Evolutionary conservation across 2,797 vertebrate species (phyloP), one percentile per base, ranked within the genome.

Genomic region (Halcyon badia): DNA sequence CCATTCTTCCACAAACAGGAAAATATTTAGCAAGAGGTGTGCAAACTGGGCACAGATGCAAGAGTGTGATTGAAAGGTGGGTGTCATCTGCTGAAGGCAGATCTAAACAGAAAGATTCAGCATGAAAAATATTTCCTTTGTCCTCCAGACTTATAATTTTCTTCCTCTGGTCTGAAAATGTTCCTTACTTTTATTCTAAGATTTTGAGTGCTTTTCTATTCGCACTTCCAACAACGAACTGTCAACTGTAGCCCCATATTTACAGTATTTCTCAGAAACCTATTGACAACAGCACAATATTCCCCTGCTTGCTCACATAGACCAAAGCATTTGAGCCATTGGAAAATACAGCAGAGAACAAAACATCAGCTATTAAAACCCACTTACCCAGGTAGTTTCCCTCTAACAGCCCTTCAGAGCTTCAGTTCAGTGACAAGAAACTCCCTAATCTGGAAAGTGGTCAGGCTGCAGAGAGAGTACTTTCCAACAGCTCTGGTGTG

Each of bases 21-120:
- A 97, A 95, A 48, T 71, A 69, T 98, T 96, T 97, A 97, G 97
- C 95, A 96, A 97, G 97, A 87, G 48, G 93, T 96, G 81, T 93
- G 76, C 83, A 89, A 83, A 83, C 69, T 39, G 62, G 41, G 65
- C 54, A 56, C 35, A 91, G 87, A 81, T 81, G 89, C 70, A 85
- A 84, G 65, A 80, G 8, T 51, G 61, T 0, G 28, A 84, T 64
- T 65, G 78, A 83, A 93, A 95, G 78, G 90, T 80, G 81, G 60
- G 42, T 70, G 46, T 61, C 92, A 56, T 66, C 76, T 68, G 66
- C 89, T 73, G 18, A 57, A 31, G 96, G 70, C 51, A 96, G 79
- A 92, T 83, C 72, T 69, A 69, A 46, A 62, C 62, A 77, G 62
- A 86, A 85, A 18, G 57, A 86, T 89, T 91, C 58, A 56, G 64